These are phyloP conservation scores for Elachura formosa DNA, from an alignment of 2,113 vertebrate species.

Conservation along the genomic window DNA sequence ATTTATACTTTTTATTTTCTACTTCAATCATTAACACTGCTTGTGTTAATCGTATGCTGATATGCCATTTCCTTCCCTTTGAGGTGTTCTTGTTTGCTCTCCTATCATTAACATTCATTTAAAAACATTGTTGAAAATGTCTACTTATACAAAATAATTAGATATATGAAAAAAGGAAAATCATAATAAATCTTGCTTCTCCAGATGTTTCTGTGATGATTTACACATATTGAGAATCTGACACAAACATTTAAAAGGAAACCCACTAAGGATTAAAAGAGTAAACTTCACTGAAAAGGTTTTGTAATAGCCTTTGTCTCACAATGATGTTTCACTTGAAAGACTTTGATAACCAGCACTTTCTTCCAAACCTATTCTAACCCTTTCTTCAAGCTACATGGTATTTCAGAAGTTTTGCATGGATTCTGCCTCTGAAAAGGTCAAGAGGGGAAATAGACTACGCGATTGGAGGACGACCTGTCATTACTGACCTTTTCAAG, in stretches of 20 bases:
- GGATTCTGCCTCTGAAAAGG: constrained; percentile 50
- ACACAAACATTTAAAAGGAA: neutral
- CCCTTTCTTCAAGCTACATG: neutral
- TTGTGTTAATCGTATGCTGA: neutral
- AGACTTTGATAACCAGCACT: neutral
- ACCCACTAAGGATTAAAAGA: neutral
- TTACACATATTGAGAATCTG: neutral
- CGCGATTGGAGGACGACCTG: constrained; percentile 8
- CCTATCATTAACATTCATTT: neutral
- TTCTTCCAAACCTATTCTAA: constrained; percentile 1
- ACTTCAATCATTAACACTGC: neutral
- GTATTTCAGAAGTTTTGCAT: constrained; percentile 49
- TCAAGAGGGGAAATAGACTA: constrained; percentile 14
- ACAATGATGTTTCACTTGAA: constrained; percentile 11
- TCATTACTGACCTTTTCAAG: constrained; percentile 58
- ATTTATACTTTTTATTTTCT: neutral
- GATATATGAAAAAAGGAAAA: neutral
- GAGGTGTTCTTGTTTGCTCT: neutral
- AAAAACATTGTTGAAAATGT: neutral
- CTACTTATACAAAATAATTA: neutral
- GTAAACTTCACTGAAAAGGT: neutral
- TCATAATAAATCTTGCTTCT: neutral
- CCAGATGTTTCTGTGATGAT: neutral
- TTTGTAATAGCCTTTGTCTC: constrained; percentile 2
- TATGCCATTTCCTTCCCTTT: neutral